Conservation (phyloP, 2,797 vertebrate genomes). For the Glyptemys insculpta region DNA sequence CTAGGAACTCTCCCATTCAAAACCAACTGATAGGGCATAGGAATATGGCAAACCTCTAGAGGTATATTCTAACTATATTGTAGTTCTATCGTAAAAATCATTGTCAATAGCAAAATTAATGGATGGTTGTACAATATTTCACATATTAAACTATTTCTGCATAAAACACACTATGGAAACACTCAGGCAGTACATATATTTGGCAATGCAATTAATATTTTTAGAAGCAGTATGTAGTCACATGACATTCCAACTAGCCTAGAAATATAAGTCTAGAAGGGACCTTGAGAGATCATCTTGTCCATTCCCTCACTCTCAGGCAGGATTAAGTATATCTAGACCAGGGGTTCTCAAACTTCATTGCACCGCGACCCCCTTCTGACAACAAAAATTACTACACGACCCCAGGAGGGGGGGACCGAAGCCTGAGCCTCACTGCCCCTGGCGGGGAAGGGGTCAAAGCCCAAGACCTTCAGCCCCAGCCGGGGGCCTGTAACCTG, state of each 20-base stretch:
- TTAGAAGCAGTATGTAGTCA: neutral
- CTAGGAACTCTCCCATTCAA: constrained; percentile 50
- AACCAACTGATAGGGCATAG: constrained; percentile 49
- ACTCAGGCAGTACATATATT: neutral
- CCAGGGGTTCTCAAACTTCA: neutral
- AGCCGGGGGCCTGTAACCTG: too few relatives aligned
- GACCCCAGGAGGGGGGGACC: too few relatives aligned
- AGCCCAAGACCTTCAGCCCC: too few relatives aligned
- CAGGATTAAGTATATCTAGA: neutral
- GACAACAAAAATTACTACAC: too few relatives aligned
- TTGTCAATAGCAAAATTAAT: neutral
- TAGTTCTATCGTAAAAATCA: neutral
- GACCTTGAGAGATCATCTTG: neutral
- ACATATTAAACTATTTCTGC: neutral
- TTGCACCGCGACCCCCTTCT: too few relatives aligned
- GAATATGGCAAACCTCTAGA: constrained; percentile 1
- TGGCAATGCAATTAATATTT: neutral
- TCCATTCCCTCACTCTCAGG: neutral
- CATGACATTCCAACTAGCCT: neutral
- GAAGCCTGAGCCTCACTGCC: too few relatives aligned
- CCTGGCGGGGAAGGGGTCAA: too few relatives aligned
- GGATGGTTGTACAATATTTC: neutral
- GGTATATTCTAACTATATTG: neutral
- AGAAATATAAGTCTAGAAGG: neutral
- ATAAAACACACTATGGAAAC: neutral